A percentile compares a stretch with the other conserved stretches of the same genome.
Conservation (phyloP, 2,113 vertebrate species). For the Corythornis vintsioides region DNA sequence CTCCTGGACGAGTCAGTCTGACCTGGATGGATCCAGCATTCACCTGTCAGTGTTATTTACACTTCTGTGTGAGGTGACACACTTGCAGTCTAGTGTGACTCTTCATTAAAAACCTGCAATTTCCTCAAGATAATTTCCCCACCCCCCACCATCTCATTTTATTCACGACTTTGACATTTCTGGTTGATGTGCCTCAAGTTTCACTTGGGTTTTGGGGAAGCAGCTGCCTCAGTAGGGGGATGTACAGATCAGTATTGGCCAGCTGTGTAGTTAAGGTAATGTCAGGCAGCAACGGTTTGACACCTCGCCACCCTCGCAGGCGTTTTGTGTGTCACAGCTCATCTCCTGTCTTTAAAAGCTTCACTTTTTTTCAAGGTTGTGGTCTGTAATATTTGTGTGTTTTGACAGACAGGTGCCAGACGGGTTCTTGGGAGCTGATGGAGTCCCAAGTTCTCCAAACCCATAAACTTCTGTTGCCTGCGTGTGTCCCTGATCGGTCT, state of each 20-base stretch:
- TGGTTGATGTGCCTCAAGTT: background rate
- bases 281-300: background rate
- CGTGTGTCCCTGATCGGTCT: background rate
- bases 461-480: background rate
- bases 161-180: background rate
- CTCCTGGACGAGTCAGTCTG: background rate
- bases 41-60: background rate
- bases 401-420: background rate
- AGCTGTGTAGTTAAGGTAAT: background rate
- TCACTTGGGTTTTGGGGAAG: background rate
- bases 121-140: background rate
- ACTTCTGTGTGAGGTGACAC: background rate
- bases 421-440: accelerated
- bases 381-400: background rate
- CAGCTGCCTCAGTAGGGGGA: background rate
- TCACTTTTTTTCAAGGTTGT: background rate
- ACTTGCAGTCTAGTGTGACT: background rate
- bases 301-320: background rate
- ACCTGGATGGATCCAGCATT: background rate
- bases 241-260: background rate
- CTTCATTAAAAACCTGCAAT: background rate
- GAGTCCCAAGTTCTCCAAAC: background rate
- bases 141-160: background rate
- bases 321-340: background rate
- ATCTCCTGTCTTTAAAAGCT: background rate